These are phyloP conservation scores for Himalopsyche phryganea DNA, from an alignment of 1,140 invertebrate species.

Conservation along the genomic window DNA sequence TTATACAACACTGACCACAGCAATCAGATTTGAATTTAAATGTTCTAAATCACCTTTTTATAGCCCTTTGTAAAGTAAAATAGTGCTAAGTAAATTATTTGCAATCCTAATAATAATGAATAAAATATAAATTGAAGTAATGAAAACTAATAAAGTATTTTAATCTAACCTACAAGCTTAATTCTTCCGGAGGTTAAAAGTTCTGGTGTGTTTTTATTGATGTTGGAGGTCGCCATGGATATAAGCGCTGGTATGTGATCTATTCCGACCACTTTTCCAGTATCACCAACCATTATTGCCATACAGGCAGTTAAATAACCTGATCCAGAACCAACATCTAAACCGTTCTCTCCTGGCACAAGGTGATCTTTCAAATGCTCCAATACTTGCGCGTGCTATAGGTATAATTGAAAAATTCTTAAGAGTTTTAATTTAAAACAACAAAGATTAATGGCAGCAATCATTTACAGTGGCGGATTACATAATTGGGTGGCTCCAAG, in stretches of 20 bases:
- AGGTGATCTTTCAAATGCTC: constrained; percentile 85
- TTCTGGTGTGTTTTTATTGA: constrained; percentile 69
- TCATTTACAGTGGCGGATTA: too few relatives aligned
- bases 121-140: too few relatives aligned
- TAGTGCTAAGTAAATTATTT: too few relatives aligned
- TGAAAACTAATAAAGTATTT: constrained; percentile 1
- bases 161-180: constrained; percentile 63
- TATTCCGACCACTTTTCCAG: constrained; percentile 77
- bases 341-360: constrained; percentile 69
- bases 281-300: constrained; percentile 78
- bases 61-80: too few relatives aligned
- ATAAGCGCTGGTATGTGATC: constrained; percentile 90
- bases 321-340: constrained; percentile 95
- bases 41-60: too few relatives aligned
- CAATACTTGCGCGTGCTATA: constrained; percentile 87
- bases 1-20: too few relatives aligned
- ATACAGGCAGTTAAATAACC: constrained; percentile 96
- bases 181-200: constrained; percentile 64
- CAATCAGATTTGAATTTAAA: too few relatives aligned
- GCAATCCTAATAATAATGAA: too few relatives aligned
- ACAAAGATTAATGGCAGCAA: too few relatives aligned
- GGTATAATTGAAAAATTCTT: constrained; percentile 18
- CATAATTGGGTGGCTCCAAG: too few relatives aligned
- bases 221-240: constrained; percentile 69
- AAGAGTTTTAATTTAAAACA: neutral